These are phyloP conservation scores for Hyles euphorbiae DNA, from an alignment of 1,140 invertebrate genomes.

Conservation along the genomic window DNA sequence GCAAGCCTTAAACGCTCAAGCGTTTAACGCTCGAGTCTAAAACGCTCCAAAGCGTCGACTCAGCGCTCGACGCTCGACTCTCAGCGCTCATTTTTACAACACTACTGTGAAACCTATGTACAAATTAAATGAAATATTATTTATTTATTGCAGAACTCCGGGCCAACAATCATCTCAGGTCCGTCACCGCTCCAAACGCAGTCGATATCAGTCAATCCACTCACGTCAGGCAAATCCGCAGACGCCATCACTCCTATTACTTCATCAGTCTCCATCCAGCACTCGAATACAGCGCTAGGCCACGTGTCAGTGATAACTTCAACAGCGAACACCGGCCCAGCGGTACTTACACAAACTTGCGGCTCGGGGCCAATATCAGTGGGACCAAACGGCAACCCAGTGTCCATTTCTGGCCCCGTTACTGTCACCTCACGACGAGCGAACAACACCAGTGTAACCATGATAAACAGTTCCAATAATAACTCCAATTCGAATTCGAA, in stretches of 20 bases:
- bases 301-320: conserved; percentile 56
- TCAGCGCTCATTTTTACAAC: too few relatives aligned
- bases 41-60: too few relatives aligned
- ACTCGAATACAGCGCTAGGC: conserved; percentile 58
- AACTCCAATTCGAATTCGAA: conserved; percentile 51
- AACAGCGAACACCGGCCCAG: conserved; percentile 20
- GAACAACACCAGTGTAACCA: conserved; percentile 83
- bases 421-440: conserved; percentile 79
- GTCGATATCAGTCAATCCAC: conserved; percentile 64
- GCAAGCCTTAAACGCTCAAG: too few relatives aligned
- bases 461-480: conserved; percentile 78
- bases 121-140: not conserved
- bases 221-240: conserved; percentile 55
- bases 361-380: conserved; percentile 38
- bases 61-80: too few relatives aligned
- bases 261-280: conserved; percentile 60
- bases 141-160: conserved; percentile 30
- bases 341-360: conserved; percentile 26
- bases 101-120: too few relatives aligned
- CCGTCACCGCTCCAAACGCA: conserved; percentile 50
- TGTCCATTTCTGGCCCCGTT: conserved; percentile 76
- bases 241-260: conserved; percentile 50
- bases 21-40: too few relatives aligned
- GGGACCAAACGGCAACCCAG: conserved; percentile 47
- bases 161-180: conserved; percentile 37